Conservation (phyloP, 2,113 vertebrate genomes). For the Myodes glareolus region DNA sequence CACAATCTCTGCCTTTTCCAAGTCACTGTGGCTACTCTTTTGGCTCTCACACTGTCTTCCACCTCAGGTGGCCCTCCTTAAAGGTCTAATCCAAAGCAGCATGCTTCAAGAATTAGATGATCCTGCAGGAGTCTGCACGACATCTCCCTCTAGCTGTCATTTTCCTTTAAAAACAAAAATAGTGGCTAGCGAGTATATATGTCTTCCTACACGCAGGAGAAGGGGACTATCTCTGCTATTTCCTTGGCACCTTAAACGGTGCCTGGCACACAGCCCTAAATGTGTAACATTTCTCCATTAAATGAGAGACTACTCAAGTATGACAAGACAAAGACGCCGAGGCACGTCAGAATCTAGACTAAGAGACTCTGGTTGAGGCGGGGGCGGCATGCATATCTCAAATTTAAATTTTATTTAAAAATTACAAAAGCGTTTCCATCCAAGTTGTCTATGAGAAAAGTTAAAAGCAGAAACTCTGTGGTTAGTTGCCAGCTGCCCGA, state of each 20-base stretch:
- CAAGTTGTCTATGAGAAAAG: constrained; percentile 60
- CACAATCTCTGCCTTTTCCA: neutral
- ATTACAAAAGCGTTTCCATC: constrained; percentile 80
- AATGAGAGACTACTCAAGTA: constrained; percentile 3
- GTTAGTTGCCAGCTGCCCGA: constrained; percentile 63
- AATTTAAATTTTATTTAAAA: constrained; percentile 85
- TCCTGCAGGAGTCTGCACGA: neutral
- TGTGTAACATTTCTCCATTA: neutral
- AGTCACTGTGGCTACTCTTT: neutral
- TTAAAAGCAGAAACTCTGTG: constrained; percentile 71
- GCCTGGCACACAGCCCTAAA: neutral
- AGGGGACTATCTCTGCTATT: neutral
- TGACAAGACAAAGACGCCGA: neutral
- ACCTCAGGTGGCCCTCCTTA: neutral
- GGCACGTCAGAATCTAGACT: neutral
- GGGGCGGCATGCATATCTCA: constrained; percentile 3
- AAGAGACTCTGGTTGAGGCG: neutral
- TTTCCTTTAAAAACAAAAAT: neutral
- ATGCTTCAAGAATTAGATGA: neutral
- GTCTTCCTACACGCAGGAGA: neutral
- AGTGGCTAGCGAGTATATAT: neutral
- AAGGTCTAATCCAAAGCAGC: neutral
- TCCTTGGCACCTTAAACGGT: neutral
- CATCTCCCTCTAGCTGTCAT: neutral
- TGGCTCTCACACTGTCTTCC: neutral